phyloP scores from a whole-genome alignment of 2,113 vertebrate genomes.

The Calidris pygmaea region DNA sequence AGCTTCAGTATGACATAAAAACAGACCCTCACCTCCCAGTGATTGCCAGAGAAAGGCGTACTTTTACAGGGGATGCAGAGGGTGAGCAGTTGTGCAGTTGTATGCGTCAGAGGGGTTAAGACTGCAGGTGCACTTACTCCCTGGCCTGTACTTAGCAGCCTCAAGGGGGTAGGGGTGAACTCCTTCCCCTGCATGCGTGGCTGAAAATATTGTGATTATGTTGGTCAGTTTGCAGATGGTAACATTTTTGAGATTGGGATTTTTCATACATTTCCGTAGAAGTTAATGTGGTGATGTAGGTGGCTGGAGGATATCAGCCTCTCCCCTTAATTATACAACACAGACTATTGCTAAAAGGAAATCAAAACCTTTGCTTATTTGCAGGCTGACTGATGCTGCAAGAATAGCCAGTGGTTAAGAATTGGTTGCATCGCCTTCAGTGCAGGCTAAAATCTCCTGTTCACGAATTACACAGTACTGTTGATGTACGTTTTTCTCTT shows the following conservation, averaged over 20 bases:
- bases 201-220: neutral
- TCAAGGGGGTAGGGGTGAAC: neutral
- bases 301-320: neutral
- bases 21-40: neutral
- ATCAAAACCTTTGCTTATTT: neutral
- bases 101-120: neutral
- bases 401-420: neutral
- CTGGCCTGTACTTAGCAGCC: neutral
- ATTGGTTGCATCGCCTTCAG: neutral
- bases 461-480: neutral
- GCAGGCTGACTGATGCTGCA: neutral
- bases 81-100: neutral
- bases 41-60: neutral
- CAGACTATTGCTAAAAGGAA: neutral
- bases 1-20: neutral
- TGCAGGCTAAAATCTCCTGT: neutral
- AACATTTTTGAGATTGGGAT: neutral
- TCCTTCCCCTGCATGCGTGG: neutral
- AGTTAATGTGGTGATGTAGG: neutral
- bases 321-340: neutral
- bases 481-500: slow-evolving; percentile 22
- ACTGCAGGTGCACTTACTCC: neutral
- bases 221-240: neutral
- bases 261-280: neutral
- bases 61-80: neutral